These are phyloP conservation scores for Cisticola juncidis DNA, from an alignment of 2,113 vertebrate species.

Conservation along the genomic window DNA sequence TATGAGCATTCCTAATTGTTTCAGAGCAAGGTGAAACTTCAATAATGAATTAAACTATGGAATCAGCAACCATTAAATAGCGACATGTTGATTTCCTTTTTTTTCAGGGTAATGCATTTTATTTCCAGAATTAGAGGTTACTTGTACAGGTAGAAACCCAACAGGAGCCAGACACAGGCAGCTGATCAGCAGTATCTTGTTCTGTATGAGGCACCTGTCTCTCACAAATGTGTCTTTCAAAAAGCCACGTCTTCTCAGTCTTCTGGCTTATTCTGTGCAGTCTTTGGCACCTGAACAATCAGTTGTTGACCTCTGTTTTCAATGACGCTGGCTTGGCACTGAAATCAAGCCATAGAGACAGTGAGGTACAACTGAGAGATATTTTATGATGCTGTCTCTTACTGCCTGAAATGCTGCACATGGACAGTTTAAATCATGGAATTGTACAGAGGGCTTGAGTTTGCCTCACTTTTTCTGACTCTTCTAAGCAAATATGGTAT, in stretches of 20 bases:
- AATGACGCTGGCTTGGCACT: not conserved
- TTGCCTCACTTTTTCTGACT: not conserved
- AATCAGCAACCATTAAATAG: constrained; percentile 57
- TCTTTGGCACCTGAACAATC: constrained; percentile 34
- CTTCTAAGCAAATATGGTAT: not conserved
- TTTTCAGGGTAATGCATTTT: not conserved
- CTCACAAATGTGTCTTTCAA: constrained; percentile 40
- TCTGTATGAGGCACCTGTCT: constrained; percentile 16
- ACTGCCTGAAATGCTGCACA: not conserved
- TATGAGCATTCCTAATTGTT: constrained; percentile 24
- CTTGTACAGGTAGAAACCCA: not conserved
- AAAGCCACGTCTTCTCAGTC: not conserved
- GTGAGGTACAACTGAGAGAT: not conserved
- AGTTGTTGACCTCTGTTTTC: constrained; percentile 48
- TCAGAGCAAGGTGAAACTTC: constrained; percentile 60
- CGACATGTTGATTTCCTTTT: not conserved
- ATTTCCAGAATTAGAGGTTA: constrained; percentile 49
- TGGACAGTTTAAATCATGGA: not conserved
- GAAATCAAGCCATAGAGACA: not conserved
- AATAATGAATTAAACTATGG: constrained; percentile 50
- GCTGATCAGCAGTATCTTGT: constrained; percentile 13
- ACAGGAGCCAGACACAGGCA: not conserved
- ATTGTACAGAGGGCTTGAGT: not conserved
- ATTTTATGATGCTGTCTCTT: not conserved
- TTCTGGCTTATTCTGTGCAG: not conserved